phyloP scores from a whole-genome alignment of 2,797 vertebrate genomes.

The Lerista edwardsae region DNA sequence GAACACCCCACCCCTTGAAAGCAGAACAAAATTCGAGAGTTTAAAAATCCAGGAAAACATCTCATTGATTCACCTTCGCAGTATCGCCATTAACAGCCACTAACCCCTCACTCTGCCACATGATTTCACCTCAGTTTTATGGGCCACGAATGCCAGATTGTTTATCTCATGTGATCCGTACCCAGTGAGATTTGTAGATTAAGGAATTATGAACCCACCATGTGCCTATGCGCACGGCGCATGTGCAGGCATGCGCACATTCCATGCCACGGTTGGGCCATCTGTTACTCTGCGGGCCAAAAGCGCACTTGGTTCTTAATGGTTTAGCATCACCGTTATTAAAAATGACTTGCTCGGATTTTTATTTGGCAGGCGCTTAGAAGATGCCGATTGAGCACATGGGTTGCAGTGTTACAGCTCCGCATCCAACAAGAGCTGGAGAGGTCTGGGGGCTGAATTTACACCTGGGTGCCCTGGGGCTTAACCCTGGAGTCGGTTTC shows the following conservation, averaged over 20 bases:
- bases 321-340: conserved; percentile 5
- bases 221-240: too few relatives aligned
- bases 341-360: not conserved
- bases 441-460: not conserved
- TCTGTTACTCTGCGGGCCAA: conserved; percentile 56
- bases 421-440: rapidly evolving
- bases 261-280: conserved; percentile 15
- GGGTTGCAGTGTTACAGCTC: not conserved
- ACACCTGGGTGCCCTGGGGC: not conserved
- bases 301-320: not conserved
- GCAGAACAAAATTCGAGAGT: not conserved
- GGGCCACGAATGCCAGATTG: conserved; percentile 7
- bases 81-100: too few relatives aligned
- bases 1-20: not conserved
- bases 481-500: not conserved
- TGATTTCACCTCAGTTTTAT: not conserved
- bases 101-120: too few relatives aligned
- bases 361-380: conserved; percentile 1
- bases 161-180: not conserved
- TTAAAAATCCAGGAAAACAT: not conserved
- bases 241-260: not conserved
- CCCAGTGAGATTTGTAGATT: conserved; percentile 36
- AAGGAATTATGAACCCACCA: conserved; percentile 45
- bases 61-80: not conserved
- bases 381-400: rapidly evolving